Evolutionary conservation across 2,797 vertebrate genomes (phyloP), one percentile per base, ranked within the genome.

Genomic region (Geotrypetes seraphini): DNA sequence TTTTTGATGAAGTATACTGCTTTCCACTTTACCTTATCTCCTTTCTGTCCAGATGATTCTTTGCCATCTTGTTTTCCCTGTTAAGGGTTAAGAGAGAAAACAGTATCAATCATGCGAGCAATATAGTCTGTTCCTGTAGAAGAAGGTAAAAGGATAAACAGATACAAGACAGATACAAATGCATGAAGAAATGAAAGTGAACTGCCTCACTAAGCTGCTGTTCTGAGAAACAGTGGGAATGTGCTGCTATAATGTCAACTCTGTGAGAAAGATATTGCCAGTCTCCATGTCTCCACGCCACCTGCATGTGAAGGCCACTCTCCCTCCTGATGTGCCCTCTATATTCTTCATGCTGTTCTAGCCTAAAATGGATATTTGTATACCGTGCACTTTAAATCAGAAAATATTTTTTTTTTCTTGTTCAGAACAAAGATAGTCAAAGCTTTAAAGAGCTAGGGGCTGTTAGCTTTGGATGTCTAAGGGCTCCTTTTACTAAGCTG

Each of bases 1-100:
- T n/a, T n/a, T n/a, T n/a, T n/a, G n/a, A n/a, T n/a, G n/a, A n/a
- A n/a, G n/a, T n/a, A n/a, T n/a, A n/a, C n/a, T n/a, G n/a, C n/a
- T 43, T 21, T 22, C 24, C 11, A 5, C 12, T 31, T 43, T 53
- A 53, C 37, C 48, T 61, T 65, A 20, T 55, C 43, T 55, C 48
- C 50, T 55, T 55, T 65, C 10, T 12, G 19, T 12, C 22, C 16
- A 12, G 9, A 14, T 22, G 24, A 25, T 35, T 19, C 26, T 10
- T 18, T 43, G n/a, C 53, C 50, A 48, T 18, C 24, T 12, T 40
- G 12, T 9, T 31, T 31, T 30, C 45, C 48, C 51, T 50, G 31
- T 18, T 22, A 26, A 29, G 31, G 39, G 20, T 34, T n/a, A 34
- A 25, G 26, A 46, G 14, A 31, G 29, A 43, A 22, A 22, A 2